A percentile compares a stretch with the other conserved stretches of the same genome.
Evolutionary conservation across 2,113 vertebrate genomes (phyloP).

Genomic region (Zootoca vivipara): DNA sequence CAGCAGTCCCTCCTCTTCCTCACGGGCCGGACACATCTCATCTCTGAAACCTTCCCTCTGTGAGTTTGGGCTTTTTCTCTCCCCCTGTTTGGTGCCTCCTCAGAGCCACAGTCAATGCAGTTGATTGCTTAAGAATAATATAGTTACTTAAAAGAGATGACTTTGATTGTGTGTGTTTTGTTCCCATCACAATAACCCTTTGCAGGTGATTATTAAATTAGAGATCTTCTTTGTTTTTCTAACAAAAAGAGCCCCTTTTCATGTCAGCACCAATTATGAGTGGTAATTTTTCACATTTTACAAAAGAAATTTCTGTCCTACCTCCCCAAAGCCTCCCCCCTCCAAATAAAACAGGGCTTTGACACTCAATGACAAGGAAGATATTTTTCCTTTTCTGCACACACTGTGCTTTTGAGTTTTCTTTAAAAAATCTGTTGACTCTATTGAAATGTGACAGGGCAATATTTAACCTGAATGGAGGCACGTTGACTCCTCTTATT

Average conservation of each 20-base stretch:
- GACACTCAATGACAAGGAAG: conserved; percentile 94
- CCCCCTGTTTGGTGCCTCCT: conserved; percentile 60
- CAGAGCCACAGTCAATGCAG: conserved; percentile 55
- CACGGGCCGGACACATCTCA: conserved; percentile 66
- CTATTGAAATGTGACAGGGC: conserved; percentile 96
- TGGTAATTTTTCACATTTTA: conserved; percentile 89
- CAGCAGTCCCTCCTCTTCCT: conserved; percentile 37
- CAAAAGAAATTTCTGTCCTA: conserved; percentile 87
- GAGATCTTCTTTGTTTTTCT: conserved; percentile 96
- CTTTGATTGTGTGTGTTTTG: conserved; percentile 90
- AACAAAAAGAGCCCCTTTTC: conserved; percentile 87
- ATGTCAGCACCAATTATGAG: conserved; percentile 93
- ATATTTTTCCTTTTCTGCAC: conserved; percentile 88
- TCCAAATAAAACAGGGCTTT: conserved; percentile 87
- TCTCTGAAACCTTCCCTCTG: conserved; percentile 71
- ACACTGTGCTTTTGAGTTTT: conserved; percentile 91
- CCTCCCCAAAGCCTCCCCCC: conserved; percentile 76
- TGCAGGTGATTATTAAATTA: conserved; percentile 99
- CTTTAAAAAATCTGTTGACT: conserved; percentile 95
- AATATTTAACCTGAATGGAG: conserved; percentile 97
- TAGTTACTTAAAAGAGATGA: conserved; percentile 80
- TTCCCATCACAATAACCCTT: conserved; percentile 92
- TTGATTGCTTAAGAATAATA: conserved; percentile 77
- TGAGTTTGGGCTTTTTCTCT: conserved; percentile 64
- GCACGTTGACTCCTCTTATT: conserved; percentile 95